Conservation (phyloP, 53 echinoderm and acorn worm species). For the Zoroaster sp. region DNA sequence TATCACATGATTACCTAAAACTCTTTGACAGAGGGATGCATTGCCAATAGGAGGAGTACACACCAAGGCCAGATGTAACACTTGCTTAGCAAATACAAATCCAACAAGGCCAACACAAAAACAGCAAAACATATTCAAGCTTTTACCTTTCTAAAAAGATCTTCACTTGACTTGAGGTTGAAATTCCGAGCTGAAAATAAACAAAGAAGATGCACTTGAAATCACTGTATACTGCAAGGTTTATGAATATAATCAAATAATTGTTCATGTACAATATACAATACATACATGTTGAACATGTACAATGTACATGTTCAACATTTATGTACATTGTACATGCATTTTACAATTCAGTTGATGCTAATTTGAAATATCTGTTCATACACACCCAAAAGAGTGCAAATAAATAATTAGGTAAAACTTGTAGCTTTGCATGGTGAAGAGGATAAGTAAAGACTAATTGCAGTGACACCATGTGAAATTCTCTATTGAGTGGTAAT, state of each 20-base stretch:
- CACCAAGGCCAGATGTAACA: no score
- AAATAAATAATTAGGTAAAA: no score
- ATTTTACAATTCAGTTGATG: neutral
- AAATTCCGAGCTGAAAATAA: conserved; percentile 75
- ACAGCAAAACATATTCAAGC: no score
- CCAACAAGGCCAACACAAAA: neutral
- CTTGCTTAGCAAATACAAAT: neutral
- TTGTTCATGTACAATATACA: neutral
- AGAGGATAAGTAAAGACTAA: no score
- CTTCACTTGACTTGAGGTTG: conserved; percentile 74
- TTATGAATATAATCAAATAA: no score
- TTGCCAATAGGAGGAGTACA: no score
- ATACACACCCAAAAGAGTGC: neutral
- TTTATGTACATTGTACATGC: neutral
- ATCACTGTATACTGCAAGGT: no score
- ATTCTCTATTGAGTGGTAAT: no score
- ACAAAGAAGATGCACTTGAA: neutral
- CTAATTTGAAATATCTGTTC: neutral
- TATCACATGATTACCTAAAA: neutral
- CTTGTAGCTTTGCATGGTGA: no score
- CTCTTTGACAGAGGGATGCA: no score
- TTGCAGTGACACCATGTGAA: no score
- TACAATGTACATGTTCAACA: neutral
- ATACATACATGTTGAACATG: neutral
- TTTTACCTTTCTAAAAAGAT: conserved; percentile 81